phyloP scores from a whole-genome alignment of 2,797 vertebrate species.

The Eulemur mongoz region DNA sequence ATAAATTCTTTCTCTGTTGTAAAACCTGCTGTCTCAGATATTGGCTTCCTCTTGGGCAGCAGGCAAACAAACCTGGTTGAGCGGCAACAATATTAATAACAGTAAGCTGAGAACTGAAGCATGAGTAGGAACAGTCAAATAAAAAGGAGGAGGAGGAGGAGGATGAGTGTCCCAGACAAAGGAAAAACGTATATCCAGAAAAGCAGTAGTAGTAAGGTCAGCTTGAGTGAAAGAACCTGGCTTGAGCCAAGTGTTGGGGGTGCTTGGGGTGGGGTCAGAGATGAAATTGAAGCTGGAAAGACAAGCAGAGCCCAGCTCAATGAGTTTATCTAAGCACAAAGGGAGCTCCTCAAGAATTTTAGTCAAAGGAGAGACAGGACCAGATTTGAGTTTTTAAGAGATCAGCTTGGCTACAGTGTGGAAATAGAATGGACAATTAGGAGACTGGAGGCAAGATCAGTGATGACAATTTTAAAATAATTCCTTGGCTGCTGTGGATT shows the following conservation, averaged over 20 bases:
- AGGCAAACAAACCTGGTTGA: too few relatives aligned
- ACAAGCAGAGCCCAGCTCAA: background rate
- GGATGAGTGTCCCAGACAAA: background rate
- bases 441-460: background rate
- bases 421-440: background rate
- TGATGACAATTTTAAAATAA: background rate
- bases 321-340: background rate
- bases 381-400: slow-evolving; percentile 31
- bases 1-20: too few relatives aligned
- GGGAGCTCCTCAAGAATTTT: background rate
- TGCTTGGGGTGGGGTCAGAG: background rate
- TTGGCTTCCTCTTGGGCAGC: too few relatives aligned
- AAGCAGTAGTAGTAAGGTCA: background rate
- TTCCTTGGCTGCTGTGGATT: background rate
- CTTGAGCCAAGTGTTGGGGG: background rate
- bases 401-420: background rate
- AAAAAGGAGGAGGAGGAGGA: background rate
- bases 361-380: background rate
- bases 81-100: background rate
- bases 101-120: background rate
- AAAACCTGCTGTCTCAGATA: too few relatives aligned
- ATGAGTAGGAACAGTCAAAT: background rate
- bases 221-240: background rate
- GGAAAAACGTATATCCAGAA: background rate
- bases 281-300: background rate